Percentiles rank a stretch among this genome's conserved stretches.
phyloP scores from a whole-genome alignment of 1,140 invertebrate species.

The Drosophila rhopaloa region DNA sequence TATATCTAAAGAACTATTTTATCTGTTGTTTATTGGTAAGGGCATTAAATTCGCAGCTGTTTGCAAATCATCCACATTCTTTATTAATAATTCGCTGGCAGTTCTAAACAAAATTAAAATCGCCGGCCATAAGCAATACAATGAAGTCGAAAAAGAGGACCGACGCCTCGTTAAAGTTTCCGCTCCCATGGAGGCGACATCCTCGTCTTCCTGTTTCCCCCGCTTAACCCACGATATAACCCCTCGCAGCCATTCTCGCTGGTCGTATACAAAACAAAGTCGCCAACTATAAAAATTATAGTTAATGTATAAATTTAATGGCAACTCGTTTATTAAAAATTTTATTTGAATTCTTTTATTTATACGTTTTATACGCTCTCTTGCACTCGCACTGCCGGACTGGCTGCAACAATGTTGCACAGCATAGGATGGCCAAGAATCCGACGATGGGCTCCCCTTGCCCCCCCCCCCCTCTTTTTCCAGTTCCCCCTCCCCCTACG shows the following conservation, averaged over 20 bases:
- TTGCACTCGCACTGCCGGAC: slow-evolving; percentile 65
- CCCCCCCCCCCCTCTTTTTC: background rate
- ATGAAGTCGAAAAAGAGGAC: slow-evolving; percentile 54
- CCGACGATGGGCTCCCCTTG: slow-evolving; percentile 34
- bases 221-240: background rate
- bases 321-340: slow-evolving; percentile 84
- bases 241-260: slow-evolving; percentile 9
- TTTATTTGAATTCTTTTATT: slow-evolving; percentile 84
- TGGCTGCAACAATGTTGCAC: slow-evolving; percentile 74
- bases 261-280: slow-evolving; percentile 81
- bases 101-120: slow-evolving; percentile 75
- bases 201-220: slow-evolving; percentile 43
- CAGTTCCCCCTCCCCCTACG: slow-evolving; percentile 18
- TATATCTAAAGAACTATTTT: background rate
- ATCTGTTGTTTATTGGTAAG: background rate
- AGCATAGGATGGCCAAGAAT: slow-evolving; percentile 46
- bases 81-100: slow-evolving; percentile 47
- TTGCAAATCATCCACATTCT: slow-evolving; percentile 12
- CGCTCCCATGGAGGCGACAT: slow-evolving; percentile 25
- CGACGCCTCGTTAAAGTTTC: slow-evolving; percentile 65
- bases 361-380: slow-evolving; percentile 81
- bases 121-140: slow-evolving; percentile 53
- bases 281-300: slow-evolving; percentile 84
- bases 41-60: slow-evolving; percentile 15
- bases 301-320: slow-evolving; percentile 85